A percentile compares a stretch with the other conserved stretches of the same genome.
phyloP scores from a whole-genome alignment of 1,140 invertebrate species.

The Matsumurasca onukii region DNA sequence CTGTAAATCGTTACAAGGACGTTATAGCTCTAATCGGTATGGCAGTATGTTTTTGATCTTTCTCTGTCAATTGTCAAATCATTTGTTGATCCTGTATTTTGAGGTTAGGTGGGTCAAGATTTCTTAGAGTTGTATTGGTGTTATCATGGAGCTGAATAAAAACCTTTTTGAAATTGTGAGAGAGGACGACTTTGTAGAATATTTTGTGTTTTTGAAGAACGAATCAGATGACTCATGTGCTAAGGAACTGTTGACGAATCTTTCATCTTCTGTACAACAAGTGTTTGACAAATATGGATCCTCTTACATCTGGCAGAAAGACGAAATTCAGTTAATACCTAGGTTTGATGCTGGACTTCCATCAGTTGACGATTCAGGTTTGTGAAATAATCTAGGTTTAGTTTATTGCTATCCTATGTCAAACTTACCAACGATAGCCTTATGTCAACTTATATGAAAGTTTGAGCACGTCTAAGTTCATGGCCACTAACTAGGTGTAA shows the following conservation, averaged over 20 bases:
- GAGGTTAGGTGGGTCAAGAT: too few species aligned
- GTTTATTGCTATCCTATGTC: not conserved
- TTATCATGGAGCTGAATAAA: slow-evolving; percentile 32
- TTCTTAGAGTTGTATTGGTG: too few species aligned
- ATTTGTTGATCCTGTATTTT: too few species aligned
- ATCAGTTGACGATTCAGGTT: slow-evolving; percentile 49
- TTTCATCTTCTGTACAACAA: not conserved
- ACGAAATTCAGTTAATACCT: slow-evolving; percentile 55
- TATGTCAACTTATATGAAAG: not conserved
- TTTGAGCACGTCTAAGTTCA: not conserved
- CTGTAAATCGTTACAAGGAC: too few species aligned
- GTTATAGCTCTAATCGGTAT: too few species aligned
- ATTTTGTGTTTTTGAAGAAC: slow-evolving; percentile 70
- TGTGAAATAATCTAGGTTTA: slow-evolving; percentile 27
- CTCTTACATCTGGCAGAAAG: slow-evolving; percentile 68
- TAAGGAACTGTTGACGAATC: too few species aligned
- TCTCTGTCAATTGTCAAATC: too few species aligned
- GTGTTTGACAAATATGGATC: slow-evolving; percentile 25
- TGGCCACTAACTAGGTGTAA: not conserved
- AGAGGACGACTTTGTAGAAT: slow-evolving; percentile 68
- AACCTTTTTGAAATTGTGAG: slow-evolving; percentile 52
- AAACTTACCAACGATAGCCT: not conserved
- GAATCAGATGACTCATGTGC: too few species aligned
- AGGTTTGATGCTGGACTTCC: slow-evolving; percentile 50
- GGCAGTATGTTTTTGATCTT: too few species aligned